Evolutionary conservation across 2,888 invertebrate genomes (phyloP).

Genomic region (Drosophila eohydei): DNA sequence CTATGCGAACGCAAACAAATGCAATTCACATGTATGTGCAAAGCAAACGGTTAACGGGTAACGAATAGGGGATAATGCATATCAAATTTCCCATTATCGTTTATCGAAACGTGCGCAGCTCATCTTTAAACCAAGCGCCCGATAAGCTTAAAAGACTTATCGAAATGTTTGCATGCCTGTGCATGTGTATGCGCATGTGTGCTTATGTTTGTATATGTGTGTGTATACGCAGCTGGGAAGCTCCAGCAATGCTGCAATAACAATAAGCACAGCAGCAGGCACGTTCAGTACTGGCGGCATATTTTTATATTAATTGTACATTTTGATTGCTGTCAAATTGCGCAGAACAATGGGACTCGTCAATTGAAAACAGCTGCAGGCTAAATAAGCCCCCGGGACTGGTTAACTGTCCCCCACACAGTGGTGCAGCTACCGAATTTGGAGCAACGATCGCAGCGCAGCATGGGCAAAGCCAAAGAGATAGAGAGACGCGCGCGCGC

Average conservation of each 20-base stretch:
- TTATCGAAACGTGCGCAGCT: conserved; percentile 27
- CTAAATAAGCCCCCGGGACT: conserved; percentile 29
- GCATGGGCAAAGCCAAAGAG: background rate
- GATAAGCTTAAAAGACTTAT: conserved; percentile 23
- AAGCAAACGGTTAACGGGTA: background rate
- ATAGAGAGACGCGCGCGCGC: conserved; percentile 7
- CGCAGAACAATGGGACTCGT: conserved; percentile 35
- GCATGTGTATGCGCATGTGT: background rate
- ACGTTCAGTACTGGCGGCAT: conserved; percentile 7
- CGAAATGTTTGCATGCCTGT: conserved; percentile 7
- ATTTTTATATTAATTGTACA: conserved; percentile 30
- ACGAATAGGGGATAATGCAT: background rate
- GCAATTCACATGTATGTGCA: conserved; percentile 5
- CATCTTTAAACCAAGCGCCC: conserved; percentile 31
- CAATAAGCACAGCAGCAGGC: conserved; percentile 4
- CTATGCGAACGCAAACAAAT: conserved; percentile 1
- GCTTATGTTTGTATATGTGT: background rate
- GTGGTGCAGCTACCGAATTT: conserved; percentile 37
- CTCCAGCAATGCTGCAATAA: conserved; percentile 35
- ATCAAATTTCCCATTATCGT: conserved; percentile 20
- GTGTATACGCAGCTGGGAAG: conserved; percentile 29
- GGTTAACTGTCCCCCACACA: conserved; percentile 15
- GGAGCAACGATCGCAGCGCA: conserved; percentile 32
- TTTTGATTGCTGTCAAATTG: conserved; percentile 34
- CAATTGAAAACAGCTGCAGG: conserved; percentile 28